Conservation (phyloP, 2,888 invertebrate species). For the Neoascia interrupta region DNA sequence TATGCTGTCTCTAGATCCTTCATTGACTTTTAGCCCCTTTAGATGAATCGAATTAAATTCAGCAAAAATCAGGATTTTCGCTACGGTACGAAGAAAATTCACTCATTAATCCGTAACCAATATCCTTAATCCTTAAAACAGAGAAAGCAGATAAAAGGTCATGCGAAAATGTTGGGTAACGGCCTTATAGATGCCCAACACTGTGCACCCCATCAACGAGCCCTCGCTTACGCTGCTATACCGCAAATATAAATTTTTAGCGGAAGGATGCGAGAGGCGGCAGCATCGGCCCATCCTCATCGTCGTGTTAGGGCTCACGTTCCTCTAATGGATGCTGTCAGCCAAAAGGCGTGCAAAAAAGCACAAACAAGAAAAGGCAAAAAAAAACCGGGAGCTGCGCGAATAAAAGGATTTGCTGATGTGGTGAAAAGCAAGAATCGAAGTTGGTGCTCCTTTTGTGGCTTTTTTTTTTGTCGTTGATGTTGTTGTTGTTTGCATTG, state of each 20-base stretch:
- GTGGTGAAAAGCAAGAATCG: constrained; percentile 30
- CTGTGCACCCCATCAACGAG: background rate
- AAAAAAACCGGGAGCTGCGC: constrained; percentile 1
- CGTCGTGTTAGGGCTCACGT: no score
- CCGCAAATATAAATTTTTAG: constrained; percentile 29
- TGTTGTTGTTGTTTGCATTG: background rate
- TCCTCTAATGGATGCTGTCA: no score
- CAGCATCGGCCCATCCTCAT: no score
- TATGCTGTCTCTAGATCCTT: background rate
- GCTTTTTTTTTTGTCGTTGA: constrained; percentile 1
- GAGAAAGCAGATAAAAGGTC: background rate
- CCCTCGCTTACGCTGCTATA: constrained; percentile 12
- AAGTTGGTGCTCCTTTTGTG: constrained; percentile 15
- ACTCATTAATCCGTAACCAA: constrained; percentile 42
- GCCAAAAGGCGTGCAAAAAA: background rate
- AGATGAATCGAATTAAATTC: constrained; percentile 26
- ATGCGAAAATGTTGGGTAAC: no score
- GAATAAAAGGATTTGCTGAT: constrained; percentile 59
- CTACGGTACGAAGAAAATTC: constrained; percentile 14
- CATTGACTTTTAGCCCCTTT: background rate
- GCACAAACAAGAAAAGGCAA: constrained; percentile 2
- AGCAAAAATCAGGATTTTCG: constrained; percentile 26
- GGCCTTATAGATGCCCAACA: no score
- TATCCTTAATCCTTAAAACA: constrained; percentile 45
- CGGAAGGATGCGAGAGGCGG: constrained; percentile 28